Evolutionary conservation across 1,140 invertebrate species (phyloP).

Genomic region (Eriocheir sinensis): DNA sequence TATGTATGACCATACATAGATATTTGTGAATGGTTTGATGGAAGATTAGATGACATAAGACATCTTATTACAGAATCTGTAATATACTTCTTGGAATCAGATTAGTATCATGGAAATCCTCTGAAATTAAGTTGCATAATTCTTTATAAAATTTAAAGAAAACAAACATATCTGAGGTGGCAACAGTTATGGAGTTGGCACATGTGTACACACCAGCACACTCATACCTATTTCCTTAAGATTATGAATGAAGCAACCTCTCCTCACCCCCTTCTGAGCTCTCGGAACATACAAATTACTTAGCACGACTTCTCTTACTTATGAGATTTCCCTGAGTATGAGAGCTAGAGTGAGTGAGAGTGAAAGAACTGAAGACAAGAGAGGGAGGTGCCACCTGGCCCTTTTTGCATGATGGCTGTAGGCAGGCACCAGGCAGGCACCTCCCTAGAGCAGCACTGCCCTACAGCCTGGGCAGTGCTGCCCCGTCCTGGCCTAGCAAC

Average conservation of each 20-base stretch:
- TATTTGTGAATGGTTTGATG: too few relatives aligned
- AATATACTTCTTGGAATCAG: too few relatives aligned
- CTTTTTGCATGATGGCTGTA: neutral
- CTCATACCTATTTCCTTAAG: neutral
- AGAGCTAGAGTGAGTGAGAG: slow-evolving; percentile 37
- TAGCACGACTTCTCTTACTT: neutral
- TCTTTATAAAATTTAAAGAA: too few relatives aligned
- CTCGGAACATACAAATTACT: neutral
- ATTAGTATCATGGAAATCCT: too few relatives aligned
- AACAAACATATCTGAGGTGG: too few relatives aligned
- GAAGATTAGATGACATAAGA: too few relatives aligned
- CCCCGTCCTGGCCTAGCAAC: slow-evolving; percentile 78
- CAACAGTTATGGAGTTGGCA: too few relatives aligned
- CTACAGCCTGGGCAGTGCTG: neutral
- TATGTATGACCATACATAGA: too few relatives aligned
- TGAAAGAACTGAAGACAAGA: slow-evolving; percentile 18
- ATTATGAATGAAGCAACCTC: neutral
- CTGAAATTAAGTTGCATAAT: too few relatives aligned
- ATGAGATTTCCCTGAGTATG: slow-evolving; percentile 14
- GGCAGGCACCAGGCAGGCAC: neutral
- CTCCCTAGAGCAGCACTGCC: slow-evolving; percentile 32
- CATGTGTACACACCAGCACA: neutral
- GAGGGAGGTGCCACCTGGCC: neutral
- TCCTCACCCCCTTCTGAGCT: slow-evolving; percentile 5
- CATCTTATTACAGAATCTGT: too few relatives aligned